Percentiles rank a stretch among this genome's conserved stretches.
These are phyloP conservation scores for Fukomys damarensis DNA, from an alignment of 2,113 vertebrate species.

Conservation along the genomic window DNA sequence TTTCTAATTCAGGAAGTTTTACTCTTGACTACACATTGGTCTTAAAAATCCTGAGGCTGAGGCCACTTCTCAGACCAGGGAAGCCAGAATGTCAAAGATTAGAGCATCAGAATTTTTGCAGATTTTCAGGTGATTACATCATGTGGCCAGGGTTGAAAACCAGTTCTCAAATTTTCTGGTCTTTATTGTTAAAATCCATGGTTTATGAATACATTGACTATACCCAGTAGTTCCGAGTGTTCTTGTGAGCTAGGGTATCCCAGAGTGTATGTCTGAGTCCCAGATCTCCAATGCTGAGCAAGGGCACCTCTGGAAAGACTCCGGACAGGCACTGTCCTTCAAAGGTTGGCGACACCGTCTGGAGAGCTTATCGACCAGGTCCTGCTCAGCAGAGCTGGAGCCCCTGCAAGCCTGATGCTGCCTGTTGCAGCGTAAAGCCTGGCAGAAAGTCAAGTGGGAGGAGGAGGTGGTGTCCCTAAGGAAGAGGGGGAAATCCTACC, in stretches of 20 bases:
- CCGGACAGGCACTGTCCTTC: neutral
- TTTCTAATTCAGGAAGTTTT: constrained; percentile 9
- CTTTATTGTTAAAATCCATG: neutral
- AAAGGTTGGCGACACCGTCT: neutral
- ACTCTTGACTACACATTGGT: neutral
- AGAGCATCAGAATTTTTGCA: neutral
- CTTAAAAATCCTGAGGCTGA: neutral
- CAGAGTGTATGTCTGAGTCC: neutral
- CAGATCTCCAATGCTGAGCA: neutral
- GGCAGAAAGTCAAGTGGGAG: neutral
- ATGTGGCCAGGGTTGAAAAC: neutral
- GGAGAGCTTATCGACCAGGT: neutral
- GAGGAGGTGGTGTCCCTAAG: neutral
- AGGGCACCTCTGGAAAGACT: neutral
- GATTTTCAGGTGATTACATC: neutral
- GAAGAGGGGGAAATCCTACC: neutral
- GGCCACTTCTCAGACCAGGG: neutral
- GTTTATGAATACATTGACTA: neutral
- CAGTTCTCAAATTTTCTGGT: neutral
- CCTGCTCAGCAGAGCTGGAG: neutral
- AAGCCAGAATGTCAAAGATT: neutral
- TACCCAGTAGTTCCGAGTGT: neutral
- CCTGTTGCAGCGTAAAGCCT: neutral
- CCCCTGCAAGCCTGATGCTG: neutral
- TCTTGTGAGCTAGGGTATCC: neutral